Evolutionary conservation across 2,797 vertebrate species (phyloP).

Genomic region (Urocyon cinereoargenteus): DNA sequence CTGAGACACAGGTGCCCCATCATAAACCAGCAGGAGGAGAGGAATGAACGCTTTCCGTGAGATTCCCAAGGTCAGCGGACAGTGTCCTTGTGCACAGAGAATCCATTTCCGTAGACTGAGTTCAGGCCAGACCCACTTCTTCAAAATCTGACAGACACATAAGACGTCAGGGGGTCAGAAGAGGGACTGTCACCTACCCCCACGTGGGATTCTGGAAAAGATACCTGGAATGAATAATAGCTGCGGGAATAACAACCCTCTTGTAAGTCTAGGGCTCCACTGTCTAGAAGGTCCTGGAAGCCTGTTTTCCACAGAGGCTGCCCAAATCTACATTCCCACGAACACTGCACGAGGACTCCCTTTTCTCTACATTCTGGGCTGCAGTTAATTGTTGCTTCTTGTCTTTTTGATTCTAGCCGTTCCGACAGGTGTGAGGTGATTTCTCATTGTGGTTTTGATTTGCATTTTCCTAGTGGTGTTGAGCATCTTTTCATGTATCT

Average conservation of each 20-base stretch:
- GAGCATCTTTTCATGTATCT: background rate
- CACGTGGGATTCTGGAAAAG: background rate
- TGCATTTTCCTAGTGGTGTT: background rate
- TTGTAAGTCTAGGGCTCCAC: background rate
- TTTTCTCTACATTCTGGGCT: background rate
- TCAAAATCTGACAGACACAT: background rate
- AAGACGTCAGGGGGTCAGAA: background rate
- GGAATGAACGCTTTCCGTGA: background rate
- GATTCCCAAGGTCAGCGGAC: background rate
- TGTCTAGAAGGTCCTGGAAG: background rate
- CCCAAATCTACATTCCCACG: background rate
- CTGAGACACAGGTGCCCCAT: accelerated
- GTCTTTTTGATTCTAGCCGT: background rate
- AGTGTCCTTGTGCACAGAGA: background rate
- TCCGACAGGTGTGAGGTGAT: background rate
- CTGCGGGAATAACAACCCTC: background rate
- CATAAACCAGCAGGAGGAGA: background rate
- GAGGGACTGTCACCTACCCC: accelerated
- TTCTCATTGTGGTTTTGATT: background rate
- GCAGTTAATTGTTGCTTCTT: background rate
- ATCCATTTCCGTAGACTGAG: background rate
- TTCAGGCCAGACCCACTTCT: background rate
- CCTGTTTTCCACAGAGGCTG: background rate
- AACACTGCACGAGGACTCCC: background rate
- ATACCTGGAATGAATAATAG: accelerated